These are phyloP conservation scores for Salmo trutta DNA, from an alignment of 2,797 vertebrate genomes.

Conservation along the genomic window DNA sequence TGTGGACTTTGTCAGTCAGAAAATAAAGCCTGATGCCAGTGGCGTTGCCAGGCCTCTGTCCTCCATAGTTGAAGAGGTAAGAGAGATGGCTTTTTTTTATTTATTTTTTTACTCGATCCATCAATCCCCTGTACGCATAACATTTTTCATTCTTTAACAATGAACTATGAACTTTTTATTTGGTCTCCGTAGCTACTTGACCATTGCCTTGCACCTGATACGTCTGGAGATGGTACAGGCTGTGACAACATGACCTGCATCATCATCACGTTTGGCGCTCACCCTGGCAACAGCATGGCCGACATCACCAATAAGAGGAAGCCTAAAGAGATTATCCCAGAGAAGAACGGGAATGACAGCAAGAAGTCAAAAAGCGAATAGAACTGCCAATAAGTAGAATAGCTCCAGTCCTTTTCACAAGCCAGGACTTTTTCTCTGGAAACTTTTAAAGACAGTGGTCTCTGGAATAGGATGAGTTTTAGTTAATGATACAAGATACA, in stretches of 20 bases:
- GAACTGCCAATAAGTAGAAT: constrained; percentile 34
- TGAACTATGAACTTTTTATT: background rate
- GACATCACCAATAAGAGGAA: constrained; percentile 88
- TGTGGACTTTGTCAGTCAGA: constrained; percentile 93
- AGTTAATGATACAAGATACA: constrained; percentile 48
- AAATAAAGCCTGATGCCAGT: constrained; percentile 84
- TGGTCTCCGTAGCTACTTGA: constrained; percentile 85
- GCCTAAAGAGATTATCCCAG: constrained; percentile 69
- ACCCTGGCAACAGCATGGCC: constrained; percentile 52
- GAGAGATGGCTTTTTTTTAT: background rate
- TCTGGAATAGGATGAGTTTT: constrained; percentile 46
- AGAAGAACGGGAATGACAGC: constrained; percentile 83
- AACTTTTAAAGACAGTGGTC: constrained; percentile 41
- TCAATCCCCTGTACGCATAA: background rate
- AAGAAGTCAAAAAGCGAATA: constrained; percentile 93
- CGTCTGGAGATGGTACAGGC: constrained; percentile 95
- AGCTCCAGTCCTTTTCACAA: constrained; percentile 15
- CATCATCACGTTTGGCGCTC: constrained; percentile 86
- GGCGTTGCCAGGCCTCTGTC: constrained; percentile 82
- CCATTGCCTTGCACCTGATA: constrained; percentile 96
- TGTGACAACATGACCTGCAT: constrained; percentile 99
- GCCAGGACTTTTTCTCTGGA: constrained; percentile 25
- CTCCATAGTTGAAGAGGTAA: constrained; percentile 94
- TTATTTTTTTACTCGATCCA: background rate
- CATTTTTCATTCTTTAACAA: background rate